phyloP scores from a whole-genome alignment of 2,888 invertebrate species.

The Frankliniella intonsa region DNA sequence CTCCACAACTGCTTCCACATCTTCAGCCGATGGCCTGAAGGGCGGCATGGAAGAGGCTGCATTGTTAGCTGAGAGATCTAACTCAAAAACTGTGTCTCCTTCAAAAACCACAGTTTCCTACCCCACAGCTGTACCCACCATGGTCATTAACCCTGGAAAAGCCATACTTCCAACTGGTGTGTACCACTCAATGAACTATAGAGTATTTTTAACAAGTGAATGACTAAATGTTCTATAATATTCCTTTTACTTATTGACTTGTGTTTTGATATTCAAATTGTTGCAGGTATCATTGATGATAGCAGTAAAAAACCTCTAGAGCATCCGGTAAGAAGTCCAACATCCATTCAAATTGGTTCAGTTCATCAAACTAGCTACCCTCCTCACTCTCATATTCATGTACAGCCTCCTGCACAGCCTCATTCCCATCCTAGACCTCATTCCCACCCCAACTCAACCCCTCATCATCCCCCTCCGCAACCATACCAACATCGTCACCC shows the following conservation, averaged over 20 bases:
- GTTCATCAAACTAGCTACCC: neutral
- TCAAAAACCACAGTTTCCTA: neutral
- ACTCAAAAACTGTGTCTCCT: neutral
- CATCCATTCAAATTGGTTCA: neutral
- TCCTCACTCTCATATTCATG: neutral
- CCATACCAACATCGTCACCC: conserved; percentile 2
- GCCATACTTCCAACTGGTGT: neutral
- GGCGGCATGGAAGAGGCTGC: neutral
- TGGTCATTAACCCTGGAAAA: neutral
- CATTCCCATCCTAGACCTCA: neutral
- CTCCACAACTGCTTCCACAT: neutral
- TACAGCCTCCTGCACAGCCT: neutral
- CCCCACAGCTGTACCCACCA: neutral
- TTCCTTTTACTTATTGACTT: neutral
- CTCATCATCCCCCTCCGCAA: neutral
- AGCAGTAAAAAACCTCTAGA: neutral
- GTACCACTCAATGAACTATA: neutral
- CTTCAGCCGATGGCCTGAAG: neutral
- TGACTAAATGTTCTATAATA: neutral
- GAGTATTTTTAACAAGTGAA: neutral
- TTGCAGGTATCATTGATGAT: conserved; percentile 5
- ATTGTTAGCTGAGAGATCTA: neutral
- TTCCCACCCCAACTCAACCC: neutral
- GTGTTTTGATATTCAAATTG: neutral
- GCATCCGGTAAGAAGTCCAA: neutral